Evolutionary conservation across 2,888 invertebrate genomes (phyloP).

Genomic region (Tiliacea aurago): DNA sequence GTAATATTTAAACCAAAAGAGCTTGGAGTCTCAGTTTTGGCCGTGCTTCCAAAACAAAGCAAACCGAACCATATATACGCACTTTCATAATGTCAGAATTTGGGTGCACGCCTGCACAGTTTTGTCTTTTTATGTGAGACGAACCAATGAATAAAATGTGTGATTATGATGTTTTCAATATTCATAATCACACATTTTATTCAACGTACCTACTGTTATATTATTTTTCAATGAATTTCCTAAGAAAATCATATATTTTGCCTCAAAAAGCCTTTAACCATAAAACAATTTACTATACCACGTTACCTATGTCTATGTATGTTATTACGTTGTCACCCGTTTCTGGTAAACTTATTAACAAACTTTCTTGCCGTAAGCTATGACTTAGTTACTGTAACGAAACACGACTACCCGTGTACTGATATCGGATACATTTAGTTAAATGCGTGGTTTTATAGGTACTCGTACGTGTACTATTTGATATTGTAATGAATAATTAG

Average conservation of each 20-base stretch:
- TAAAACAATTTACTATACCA: conserved; percentile 23
- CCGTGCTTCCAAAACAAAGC: background rate
- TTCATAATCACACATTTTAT: background rate
- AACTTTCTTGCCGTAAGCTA: conserved; percentile 25
- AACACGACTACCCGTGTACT: conserved; percentile 12
- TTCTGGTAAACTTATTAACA: conserved; percentile 37
- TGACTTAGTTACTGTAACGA: conserved; percentile 29
- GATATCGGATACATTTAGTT: background rate
- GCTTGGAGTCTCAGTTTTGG: background rate
- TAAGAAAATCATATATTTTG: background rate
- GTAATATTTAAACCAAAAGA: background rate
- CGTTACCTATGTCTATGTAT: too few relatives aligned
- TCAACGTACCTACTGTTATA: too few relatives aligned
- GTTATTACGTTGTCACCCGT: conserved; percentile 82
- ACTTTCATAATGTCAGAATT: background rate
- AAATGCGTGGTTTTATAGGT: background rate
- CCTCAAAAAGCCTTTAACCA: conserved; percentile 1
- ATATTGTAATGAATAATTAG: background rate
- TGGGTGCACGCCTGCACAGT: background rate
- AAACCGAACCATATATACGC: background rate
- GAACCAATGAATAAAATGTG: too few relatives aligned
- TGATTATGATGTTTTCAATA: too few relatives aligned
- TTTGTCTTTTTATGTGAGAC: background rate
- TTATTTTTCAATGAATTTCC: background rate
- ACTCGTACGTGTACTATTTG: background rate